Evolutionary conservation across 1,140 invertebrate species (phyloP).

Genomic region (Aphaenogaster floridana): DNA sequence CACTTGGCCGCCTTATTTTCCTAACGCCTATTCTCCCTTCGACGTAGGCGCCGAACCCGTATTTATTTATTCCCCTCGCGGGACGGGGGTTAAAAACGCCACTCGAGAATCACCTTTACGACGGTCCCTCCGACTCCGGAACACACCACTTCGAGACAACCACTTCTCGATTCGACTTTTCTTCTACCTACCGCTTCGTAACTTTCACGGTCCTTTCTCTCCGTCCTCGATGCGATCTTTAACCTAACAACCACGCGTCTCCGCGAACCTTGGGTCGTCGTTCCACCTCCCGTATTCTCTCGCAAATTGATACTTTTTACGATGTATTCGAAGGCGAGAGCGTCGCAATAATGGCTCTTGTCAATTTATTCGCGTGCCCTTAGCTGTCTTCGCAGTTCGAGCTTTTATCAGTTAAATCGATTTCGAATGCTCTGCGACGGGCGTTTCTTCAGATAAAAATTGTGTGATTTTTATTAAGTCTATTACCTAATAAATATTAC

Average conservation of each 20-base stretch:
- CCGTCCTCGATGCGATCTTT: slow-evolving; percentile 38
- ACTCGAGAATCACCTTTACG: slow-evolving; percentile 13
- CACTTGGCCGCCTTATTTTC: slow-evolving; percentile 9
- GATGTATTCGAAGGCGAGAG: background rate
- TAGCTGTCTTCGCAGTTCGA: background rate
- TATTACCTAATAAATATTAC: background rate
- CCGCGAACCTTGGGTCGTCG: slow-evolving; percentile 2
- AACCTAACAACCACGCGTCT: slow-evolving; percentile 20
- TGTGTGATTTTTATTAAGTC: background rate
- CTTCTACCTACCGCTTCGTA: background rate
- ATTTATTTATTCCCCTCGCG: slow-evolving; percentile 27
- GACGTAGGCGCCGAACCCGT: background rate
- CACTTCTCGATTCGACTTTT: slow-evolving; percentile 2
- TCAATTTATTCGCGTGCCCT: slow-evolving; percentile 1
- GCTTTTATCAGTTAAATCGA: background rate
- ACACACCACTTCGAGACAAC: slow-evolving; percentile 32
- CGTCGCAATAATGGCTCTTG: background rate
- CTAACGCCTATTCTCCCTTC: background rate
- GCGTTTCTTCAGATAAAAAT: background rate
- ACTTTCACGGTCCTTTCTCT: slow-evolving; percentile 21
- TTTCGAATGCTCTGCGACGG: background rate
- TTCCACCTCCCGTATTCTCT: slow-evolving; percentile 3
- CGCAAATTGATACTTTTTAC: slow-evolving; percentile 43
- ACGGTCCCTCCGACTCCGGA: background rate
- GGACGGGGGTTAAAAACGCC: slow-evolving; percentile 1